A percentile compares a stretch with the other conserved stretches of the same genome.
Conservation (phyloP, 1,140 invertebrate genomes). For the Phortica variegata region DNA sequence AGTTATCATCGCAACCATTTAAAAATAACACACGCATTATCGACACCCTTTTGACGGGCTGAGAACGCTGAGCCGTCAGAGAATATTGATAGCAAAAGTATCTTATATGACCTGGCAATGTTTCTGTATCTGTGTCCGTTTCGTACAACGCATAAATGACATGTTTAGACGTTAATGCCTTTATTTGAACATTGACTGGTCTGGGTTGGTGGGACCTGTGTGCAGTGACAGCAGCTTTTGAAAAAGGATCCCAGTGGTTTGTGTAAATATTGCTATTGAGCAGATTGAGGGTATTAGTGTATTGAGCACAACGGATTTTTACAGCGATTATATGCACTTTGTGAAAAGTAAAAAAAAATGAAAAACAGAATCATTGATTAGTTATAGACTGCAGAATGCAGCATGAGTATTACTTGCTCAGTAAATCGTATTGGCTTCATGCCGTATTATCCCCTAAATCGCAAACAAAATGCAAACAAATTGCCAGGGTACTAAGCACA, state of each 20-base stretch:
- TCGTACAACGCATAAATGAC: constrained; percentile 52
- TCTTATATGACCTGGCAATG: constrained; percentile 25
- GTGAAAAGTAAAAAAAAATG: constrained; percentile 16
- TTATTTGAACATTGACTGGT: constrained; percentile 41
- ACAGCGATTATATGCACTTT: constrained; percentile 32
- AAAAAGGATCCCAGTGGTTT: constrained; percentile 1
- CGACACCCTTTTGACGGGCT: constrained; percentile 27
- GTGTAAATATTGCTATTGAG: constrained; percentile 50
- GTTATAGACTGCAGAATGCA: constrained; percentile 25
- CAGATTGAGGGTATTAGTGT: constrained; percentile 46
- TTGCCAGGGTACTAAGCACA: constrained; percentile 26
- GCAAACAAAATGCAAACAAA: constrained; percentile 52
- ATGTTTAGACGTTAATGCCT: constrained; percentile 53
- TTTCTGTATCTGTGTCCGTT: constrained; percentile 38
- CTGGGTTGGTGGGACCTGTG: constrained; percentile 38
- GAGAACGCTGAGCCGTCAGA: constrained; percentile 3
- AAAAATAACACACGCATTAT: constrained; percentile 49
- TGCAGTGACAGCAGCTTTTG: constrained; percentile 11
- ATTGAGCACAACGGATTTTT: constrained; percentile 42
- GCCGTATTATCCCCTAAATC: constrained; percentile 51
- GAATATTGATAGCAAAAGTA: constrained; percentile 15
- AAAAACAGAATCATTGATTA: constrained; percentile 27
- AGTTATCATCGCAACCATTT: constrained; percentile 39
- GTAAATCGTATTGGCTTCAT: constrained; percentile 53
- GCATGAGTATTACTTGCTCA: constrained; percentile 21